These are phyloP conservation scores for Psittacus erithacus DNA, from an alignment of 2,113 vertebrate genomes.

Conservation along the genomic window DNA sequence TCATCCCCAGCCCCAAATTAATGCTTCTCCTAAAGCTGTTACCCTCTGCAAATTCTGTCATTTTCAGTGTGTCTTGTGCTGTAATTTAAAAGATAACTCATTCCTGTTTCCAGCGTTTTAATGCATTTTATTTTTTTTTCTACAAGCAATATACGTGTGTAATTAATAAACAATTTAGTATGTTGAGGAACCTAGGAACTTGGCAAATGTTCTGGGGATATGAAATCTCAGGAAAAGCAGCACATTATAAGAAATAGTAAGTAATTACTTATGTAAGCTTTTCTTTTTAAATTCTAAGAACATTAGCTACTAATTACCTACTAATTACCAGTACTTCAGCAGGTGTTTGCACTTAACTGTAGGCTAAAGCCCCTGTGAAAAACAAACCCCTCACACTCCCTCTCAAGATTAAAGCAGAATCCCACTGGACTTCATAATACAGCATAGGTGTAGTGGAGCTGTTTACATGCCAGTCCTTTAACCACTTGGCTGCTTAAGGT, in stretches of 20 bases:
- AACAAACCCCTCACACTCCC: conserved; percentile 87
- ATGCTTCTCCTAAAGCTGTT: conserved; percentile 38
- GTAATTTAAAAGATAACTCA: conserved; percentile 79
- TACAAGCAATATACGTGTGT: conserved; percentile 94
- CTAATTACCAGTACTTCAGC: conserved; percentile 99
- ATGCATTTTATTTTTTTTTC: conserved; percentile 87
- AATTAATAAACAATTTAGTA: conserved; percentile 99
- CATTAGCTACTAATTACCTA: conserved; percentile 99
- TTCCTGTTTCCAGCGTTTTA: conserved; percentile 81
- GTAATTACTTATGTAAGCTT: conserved; percentile 97
- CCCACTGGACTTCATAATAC: conserved; percentile 73
- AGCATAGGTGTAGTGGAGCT: conserved; percentile 54
- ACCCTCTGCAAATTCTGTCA: conserved; percentile 56
- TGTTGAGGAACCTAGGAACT: conserved; percentile 94
- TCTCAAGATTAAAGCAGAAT: conserved; percentile 83
- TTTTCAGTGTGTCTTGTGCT: conserved; percentile 66
- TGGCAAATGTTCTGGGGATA: conserved; percentile 98
- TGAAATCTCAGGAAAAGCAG: conserved; percentile 94
- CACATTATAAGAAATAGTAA: conserved; percentile 94
- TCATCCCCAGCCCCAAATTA: background rate
- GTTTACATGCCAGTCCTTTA: conserved; percentile 65
- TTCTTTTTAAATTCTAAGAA: conserved; percentile 98
- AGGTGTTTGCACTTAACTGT: conserved; percentile 95
- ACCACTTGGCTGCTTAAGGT: conserved; percentile 65
- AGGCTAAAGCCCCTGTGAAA: conserved; percentile 91